phyloP scores from a whole-genome alignment of 2,797 vertebrate genomes.

The Anguilla marmorata region DNA sequence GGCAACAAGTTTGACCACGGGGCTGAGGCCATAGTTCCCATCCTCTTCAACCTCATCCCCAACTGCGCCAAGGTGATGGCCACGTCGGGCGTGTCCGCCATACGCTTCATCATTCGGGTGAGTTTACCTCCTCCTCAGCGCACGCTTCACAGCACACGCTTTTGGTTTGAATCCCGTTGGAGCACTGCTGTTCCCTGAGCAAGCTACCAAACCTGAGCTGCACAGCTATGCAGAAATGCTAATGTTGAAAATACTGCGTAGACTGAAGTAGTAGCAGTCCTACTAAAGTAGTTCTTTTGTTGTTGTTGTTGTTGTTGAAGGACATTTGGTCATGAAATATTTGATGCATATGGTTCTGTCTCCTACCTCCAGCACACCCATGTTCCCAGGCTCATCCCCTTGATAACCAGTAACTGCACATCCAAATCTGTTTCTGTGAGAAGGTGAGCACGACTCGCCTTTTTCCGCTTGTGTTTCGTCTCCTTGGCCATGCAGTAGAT shows the following conservation, averaged over 20 bases:
- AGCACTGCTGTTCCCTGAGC: neutral
- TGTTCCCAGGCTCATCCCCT: constrained; percentile 88
- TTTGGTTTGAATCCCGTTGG: neutral
- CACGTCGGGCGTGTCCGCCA: constrained; percentile 90
- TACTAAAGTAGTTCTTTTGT: neutral
- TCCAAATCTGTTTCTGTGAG: constrained; percentile 91
- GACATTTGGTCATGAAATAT: neutral
- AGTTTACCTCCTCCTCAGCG: constrained; percentile 40
- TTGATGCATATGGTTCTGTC: neutral
- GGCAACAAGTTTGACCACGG: constrained; percentile 98
- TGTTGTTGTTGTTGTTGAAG: neutral
- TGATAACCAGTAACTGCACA: constrained; percentile 90
- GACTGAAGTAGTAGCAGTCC: neutral
- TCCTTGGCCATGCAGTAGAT: neutral
- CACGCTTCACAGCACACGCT: neutral
- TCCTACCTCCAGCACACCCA: constrained; percentile 49
- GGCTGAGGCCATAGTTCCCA: constrained; percentile 94
- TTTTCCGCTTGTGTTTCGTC: neutral
- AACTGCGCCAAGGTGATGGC: constrained; percentile 98
- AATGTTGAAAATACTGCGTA: neutral
- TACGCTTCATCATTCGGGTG: constrained; percentile 94
- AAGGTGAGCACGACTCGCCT: constrained; percentile 71
- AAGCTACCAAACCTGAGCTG: too few relatives aligned
- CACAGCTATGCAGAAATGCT: too few relatives aligned
- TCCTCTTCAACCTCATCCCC: constrained; percentile 96